Percentiles rank a stretch among this genome's conserved stretches.
Evolutionary conservation across 2,113 vertebrate genomes (phyloP).

Genomic region (Clarias magur): DNA sequence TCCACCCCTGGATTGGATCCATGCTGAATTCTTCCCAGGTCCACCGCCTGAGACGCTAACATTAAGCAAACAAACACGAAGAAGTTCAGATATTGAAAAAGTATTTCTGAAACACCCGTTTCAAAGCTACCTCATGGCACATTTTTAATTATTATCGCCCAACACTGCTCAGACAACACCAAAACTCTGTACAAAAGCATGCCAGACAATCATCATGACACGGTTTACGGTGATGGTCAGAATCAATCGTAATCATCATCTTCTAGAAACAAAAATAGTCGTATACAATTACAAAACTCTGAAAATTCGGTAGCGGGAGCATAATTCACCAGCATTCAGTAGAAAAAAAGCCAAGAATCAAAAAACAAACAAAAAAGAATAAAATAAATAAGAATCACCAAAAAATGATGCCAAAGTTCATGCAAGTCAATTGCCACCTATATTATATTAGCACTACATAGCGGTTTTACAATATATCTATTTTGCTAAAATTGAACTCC

Average conservation of each 20-base stretch:
- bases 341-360: conserved; percentile 58
- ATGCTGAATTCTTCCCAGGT: neutral
- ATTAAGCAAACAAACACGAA: neutral
- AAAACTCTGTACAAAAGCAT: conserved; percentile 57
- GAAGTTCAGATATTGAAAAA: neutral
- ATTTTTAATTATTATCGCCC: conserved; percentile 10
- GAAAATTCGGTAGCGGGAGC: conserved; percentile 58
- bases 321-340: conserved; percentile 65
- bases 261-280: conserved; percentile 63
- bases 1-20: neutral
- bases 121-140: conserved; percentile 15
- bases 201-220: conserved; percentile 51
- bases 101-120: neutral
- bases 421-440: conserved; percentile 71
- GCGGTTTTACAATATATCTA: conserved; percentile 65
- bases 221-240: conserved; percentile 36
- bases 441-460: conserved; percentile 66
- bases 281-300: conserved; percentile 66
- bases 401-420: conserved; percentile 66
- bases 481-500: conserved; percentile 48
- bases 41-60: neutral
- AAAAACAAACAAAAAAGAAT: conserved; percentile 53
- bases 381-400: conserved; percentile 54
- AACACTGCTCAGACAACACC: conserved; percentile 53
- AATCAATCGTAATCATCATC: conserved; percentile 35